Evolutionary conservation across 1,140 invertebrate species (phyloP), one percentile per base, ranked within the genome.

Genomic region (Drosophila albomicans): DNA sequence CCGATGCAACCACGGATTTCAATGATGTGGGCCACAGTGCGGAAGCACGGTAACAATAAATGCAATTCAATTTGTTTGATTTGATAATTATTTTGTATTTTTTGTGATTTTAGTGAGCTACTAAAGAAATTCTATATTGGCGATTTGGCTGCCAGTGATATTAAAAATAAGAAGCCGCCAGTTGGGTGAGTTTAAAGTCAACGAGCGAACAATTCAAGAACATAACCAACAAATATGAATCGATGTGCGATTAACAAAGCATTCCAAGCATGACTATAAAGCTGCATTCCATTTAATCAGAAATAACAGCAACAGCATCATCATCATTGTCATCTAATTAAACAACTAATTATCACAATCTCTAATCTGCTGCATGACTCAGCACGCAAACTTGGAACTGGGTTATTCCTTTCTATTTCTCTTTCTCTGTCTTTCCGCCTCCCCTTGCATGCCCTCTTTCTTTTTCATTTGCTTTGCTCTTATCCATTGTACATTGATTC

Each of bases 41-140:
- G 35, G 96, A 97, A 94, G 97, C 97, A 5, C 94, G 95, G 93
- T 96, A 94, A 28, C 69, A 2, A n/a, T 8, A 48, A 32, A 15
- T 30, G 10, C 20, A 30, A 25, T 35, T 45, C 49, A 46, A 48
- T 10, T 7, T 11, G 1, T 38, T 10, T 2, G 10, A 10, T 7
- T 78, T 25, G 20, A 25, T 25, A 25, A 25, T 25, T 25, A 3
- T 25, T 0, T 25, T 25, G 3, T 25, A 25, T 25, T 25, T 25
- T 25, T 25, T 3, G 20, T 25, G 20, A 25, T 25, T 74, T 32
- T 76, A 95, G 98, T 78, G 95, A 97, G 86, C 94, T 99, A 93
- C 96, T 99, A 95, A 95, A 95, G 75, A 95, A 97, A 75, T 99
- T 96, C 91, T 95, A 96, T 92, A 95, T 99, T 82, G 98, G 98